Conservation (phyloP, 2,888 invertebrate species). For the Acanthosepion lycidas region DNA sequence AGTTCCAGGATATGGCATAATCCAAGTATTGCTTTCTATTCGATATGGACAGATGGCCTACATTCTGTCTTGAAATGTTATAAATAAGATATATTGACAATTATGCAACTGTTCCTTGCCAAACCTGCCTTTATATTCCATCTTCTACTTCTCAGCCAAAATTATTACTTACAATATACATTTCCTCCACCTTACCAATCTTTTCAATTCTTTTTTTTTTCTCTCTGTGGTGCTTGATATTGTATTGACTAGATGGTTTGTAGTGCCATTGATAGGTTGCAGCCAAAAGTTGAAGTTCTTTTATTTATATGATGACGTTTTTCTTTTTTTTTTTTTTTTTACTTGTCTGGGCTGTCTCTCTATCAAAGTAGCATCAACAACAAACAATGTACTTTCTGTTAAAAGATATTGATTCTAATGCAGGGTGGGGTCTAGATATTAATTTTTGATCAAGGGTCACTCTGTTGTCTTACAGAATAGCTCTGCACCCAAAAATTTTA, state of each 20-base stretch:
- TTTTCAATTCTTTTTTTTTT: background rate
- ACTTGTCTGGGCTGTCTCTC: background rate
- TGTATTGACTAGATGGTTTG: background rate
- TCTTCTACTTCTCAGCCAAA: background rate
- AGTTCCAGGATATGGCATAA: no score
- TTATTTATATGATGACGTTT: background rate
- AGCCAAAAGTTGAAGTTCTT: background rate
- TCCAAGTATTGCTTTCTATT: no score
- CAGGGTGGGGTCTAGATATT: background rate
- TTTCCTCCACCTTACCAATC: background rate
- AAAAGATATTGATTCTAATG: background rate
- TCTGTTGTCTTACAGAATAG: background rate
- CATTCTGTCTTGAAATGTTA: no score
- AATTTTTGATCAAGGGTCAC: slow-evolving; percentile 17
- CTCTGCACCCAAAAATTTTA: background rate
- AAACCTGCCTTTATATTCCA: background rate
- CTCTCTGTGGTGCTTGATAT: background rate
- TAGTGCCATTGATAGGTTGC: slow-evolving; percentile 16
- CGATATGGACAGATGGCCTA: no score
- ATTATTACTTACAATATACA: background rate
- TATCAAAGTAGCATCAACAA: background rate
- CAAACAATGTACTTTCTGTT: background rate
- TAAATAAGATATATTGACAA: no score
- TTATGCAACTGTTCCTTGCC: background rate
- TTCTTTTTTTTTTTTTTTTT: background rate